Conservation (phyloP, 2,797 vertebrate genomes). For the Discoglossus pictus region DNA sequence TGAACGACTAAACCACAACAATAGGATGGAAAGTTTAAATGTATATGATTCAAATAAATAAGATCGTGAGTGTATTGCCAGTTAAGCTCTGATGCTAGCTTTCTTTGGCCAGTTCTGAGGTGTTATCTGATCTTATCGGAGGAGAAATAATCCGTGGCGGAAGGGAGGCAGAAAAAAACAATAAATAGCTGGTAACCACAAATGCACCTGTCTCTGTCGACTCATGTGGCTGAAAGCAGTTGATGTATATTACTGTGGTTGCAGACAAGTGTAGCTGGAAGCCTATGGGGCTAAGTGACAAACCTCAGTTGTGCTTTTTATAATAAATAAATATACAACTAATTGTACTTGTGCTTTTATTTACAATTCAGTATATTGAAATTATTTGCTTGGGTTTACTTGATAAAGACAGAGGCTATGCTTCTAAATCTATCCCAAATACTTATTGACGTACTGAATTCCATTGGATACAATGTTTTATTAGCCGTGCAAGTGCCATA, state of each 20-base stretch:
- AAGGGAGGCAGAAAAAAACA: slow-evolving; percentile 83
- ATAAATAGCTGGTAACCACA: slow-evolving; percentile 76
- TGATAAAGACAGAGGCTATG: too few species aligned
- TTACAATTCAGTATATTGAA: too few species aligned
- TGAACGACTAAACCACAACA: too few species aligned
- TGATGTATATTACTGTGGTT: slow-evolving; percentile 58
- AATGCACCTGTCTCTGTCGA: slow-evolving; percentile 80
- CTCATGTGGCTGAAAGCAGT: slow-evolving; percentile 69
- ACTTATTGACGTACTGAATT: too few species aligned
- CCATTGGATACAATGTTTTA: too few species aligned
- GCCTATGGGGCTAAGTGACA: not conserved
- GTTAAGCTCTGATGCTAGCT: slow-evolving; percentile 49
- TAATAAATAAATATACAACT: too few species aligned
- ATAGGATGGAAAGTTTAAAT: too few species aligned
- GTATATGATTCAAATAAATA: too few species aligned
- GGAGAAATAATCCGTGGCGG: slow-evolving; percentile 37
- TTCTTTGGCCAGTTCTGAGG: slow-evolving; percentile 53
- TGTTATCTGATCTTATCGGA: slow-evolving; percentile 64
- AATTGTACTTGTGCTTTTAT: too few species aligned
- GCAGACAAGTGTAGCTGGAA: not conserved
- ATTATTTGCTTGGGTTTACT: too few species aligned
- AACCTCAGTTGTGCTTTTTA: not conserved
- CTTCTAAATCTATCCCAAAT: too few species aligned
- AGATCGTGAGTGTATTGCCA: not conserved
- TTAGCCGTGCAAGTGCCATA: too few species aligned